Base-by-base conservation (phyloP, 2,888 invertebrate genomes). In the Ceraclea dissimilis region DNA sequence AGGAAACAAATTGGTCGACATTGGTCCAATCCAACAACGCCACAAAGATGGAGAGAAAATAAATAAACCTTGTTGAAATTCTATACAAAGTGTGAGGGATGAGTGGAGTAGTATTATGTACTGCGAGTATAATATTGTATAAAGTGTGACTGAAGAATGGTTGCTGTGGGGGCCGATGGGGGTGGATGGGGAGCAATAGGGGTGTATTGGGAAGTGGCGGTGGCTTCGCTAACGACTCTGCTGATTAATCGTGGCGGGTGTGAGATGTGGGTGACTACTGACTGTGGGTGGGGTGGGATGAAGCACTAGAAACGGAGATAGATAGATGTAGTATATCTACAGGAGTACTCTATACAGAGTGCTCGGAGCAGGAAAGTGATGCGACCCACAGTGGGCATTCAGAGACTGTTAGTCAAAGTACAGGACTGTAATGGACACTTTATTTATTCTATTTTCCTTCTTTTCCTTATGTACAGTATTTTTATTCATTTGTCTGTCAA, bases 161-260 rank as follows among this genome's bases (percentile, higher is more conserved):
- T n/a, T 13, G 39, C 10, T 6, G 26, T 26, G 26, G 13, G 16
- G n/a, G 39, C 8, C 39, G 4, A 16, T n/a, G 39, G 5, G 39
- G 16, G 13, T 8, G 39, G 39, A 4, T 39, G 43, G 19, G 53
- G 48, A 31, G 48, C 48, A 43, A 49, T 21, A 34, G n/a, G 33
- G 20, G 22, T 20, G 48, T 19, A 19, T 10, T 26, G 26, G 26
- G 26, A 26, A 26, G 26, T 26, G 26, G 26, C 26, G 66, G 66
- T 66, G 65, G 69, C 67, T 63, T 56, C 62, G 66, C 67, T 71
- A 73, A 72, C 69, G 74, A 72, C 72, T 69, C 67, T 69, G 70
- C 74, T 75, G 71, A 72, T 72, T 70, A 71, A 71, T 70, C 71
- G 70, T 71, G 72, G 71, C 71, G 74, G 66, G 67, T 67, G 67